A percentile compares a stretch with the other conserved stretches of the same genome.
Evolutionary conservation across 2,888 invertebrate genomes (phyloP).

Genomic region (Nesidiocoris tenuis): DNA sequence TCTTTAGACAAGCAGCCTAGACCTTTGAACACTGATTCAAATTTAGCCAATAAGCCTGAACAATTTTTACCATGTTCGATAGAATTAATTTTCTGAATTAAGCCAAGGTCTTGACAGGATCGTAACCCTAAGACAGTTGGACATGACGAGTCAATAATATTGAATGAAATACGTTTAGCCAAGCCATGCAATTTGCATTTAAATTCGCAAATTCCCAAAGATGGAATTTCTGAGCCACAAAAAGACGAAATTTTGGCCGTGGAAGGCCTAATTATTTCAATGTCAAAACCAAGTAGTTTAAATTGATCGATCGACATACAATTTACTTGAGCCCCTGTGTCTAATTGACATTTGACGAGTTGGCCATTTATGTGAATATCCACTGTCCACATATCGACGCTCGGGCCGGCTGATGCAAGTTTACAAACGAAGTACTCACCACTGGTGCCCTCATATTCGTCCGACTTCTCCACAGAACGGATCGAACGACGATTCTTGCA

Average conservation of each 20-base stretch:
- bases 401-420: not conserved
- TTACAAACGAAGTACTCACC: constrained; percentile 7
- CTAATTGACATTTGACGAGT: not conserved
- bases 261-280: not conserved
- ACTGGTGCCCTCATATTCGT: too few relatives aligned
- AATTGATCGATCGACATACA: constrained; percentile 1
- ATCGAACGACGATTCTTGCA: not conserved
- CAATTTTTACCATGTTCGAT: not conserved
- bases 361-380: not conserved
- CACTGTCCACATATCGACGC: not conserved
- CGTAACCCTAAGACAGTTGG: constrained; percentile 8
- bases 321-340: constrained; percentile 20
- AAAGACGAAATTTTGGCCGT: constrained; percentile 14
- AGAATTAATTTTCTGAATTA: not conserved
- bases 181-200: not conserved
- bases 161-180: not conserved
- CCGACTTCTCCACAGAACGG: too few relatives aligned
- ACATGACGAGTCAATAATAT: constrained; percentile 8
- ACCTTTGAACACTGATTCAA: constrained; percentile 5
- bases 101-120: not conserved
- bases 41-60: not conserved
- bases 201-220: too few relatives aligned
- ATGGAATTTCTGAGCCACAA: too few relatives aligned
- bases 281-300: not conserved
- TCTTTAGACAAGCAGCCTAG: constrained; percentile 3